A percentile compares a stretch with the other conserved stretches of the same genome.
Evolutionary conservation across 2,888 invertebrate genomes (phyloP).

Genomic region (Leucophora obtusa): DNA sequence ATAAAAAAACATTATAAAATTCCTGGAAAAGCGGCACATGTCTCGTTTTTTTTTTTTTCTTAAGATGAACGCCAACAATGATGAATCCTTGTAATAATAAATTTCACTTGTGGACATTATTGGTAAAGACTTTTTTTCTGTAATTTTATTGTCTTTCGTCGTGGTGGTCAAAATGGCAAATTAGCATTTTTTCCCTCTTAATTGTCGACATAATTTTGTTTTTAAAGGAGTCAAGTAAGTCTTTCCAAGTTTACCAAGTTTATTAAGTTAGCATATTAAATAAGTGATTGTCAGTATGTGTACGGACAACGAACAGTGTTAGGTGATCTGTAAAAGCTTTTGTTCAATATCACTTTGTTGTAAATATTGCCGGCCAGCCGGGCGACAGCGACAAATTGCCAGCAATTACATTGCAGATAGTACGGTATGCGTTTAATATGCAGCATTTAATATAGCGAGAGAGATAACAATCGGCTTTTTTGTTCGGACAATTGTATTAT

Average conservation of each 20-base stretch:
- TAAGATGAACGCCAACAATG: slow-evolving; percentile 42
- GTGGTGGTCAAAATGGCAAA: slow-evolving; percentile 77
- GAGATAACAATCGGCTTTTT: slow-evolving; percentile 11
- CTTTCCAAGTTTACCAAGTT: not conserved
- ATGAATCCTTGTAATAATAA: slow-evolving; percentile 54
- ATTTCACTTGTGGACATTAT: slow-evolving; percentile 66
- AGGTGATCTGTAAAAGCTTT: slow-evolving; percentile 49
- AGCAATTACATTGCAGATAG: slow-evolving; percentile 71
- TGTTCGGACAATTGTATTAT: not conserved
- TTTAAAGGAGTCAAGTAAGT: not conserved
- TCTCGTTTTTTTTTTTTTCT: not conserved
- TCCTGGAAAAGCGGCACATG: slow-evolving; percentile 58
- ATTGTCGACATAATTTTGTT: slow-evolving; percentile 19
- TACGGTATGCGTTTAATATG: slow-evolving; percentile 23
- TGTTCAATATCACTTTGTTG: slow-evolving; percentile 54
- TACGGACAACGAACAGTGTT: slow-evolving; percentile 44
- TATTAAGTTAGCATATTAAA: slow-evolving; percentile 30
- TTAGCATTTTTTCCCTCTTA: slow-evolving; percentile 73
- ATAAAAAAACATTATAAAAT: slow-evolving; percentile 20
- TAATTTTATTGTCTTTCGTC: slow-evolving; percentile 68
- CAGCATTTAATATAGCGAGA: not conserved
- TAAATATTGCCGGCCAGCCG: slow-evolving; percentile 62
- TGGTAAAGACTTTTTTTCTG: slow-evolving; percentile 68
- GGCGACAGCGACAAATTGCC: slow-evolving; percentile 75
- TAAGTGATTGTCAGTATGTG: not conserved